Percentiles rank a stretch among this genome's conserved stretches.
These are phyloP conservation scores for Entomyzon cyanotis DNA, from an alignment of 2,113 vertebrate species.

Conservation along the genomic window DNA sequence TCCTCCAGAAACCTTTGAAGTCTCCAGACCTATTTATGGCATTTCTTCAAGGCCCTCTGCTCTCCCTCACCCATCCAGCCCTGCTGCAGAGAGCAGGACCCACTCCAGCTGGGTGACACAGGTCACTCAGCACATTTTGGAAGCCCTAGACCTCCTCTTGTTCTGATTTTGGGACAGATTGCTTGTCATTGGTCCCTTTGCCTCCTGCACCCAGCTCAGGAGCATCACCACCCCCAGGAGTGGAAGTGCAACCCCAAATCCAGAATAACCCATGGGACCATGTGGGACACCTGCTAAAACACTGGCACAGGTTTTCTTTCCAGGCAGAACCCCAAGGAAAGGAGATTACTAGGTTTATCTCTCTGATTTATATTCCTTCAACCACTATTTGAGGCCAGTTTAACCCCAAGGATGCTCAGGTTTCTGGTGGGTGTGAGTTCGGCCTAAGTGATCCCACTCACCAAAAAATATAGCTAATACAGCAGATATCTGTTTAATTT, in stretches of 20 bases:
- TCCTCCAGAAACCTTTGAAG: not conserved
- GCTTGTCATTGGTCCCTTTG: fast-evolving
- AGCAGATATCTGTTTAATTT: not conserved
- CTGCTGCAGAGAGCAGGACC: not conserved
- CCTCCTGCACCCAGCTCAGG: not conserved
- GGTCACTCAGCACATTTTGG: not conserved
- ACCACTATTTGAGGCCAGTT: not conserved
- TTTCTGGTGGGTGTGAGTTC: not conserved
- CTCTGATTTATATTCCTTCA: not conserved
- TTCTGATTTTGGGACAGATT: not conserved
- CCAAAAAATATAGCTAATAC: not conserved
- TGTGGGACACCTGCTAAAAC: not conserved
- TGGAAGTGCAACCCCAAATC: not conserved
- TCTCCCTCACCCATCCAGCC: not conserved
- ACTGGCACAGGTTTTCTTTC: not conserved
- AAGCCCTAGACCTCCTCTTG: not conserved
- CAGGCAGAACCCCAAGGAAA: not conserved
- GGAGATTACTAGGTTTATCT: not conserved
- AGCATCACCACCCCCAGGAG: not conserved
- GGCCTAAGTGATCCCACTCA: not conserved
- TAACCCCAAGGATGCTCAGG: not conserved
- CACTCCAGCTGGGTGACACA: not conserved
- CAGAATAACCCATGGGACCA: not conserved
- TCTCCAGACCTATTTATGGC: not conserved
- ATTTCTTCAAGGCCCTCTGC: not conserved